Evolutionary conservation across 2,888 invertebrate species (phyloP).

Genomic region (Trichopria drosophilae): DNA sequence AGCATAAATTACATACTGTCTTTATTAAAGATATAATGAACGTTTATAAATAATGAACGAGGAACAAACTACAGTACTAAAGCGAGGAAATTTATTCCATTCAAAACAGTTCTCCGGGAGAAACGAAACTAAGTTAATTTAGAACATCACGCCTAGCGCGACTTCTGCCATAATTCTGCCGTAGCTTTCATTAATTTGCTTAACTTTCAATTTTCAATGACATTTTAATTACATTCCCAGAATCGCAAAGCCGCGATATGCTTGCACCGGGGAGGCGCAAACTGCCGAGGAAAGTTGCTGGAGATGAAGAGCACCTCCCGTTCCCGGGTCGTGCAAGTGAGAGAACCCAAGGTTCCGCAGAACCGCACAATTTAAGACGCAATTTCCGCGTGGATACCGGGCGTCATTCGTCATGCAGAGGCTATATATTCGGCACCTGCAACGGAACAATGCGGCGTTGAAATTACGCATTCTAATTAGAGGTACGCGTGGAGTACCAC

Average conservation of each 20-base stretch:
- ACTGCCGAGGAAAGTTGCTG: constrained; percentile 6
- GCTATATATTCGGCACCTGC: constrained; percentile 24
- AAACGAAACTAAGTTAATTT: too few relatives aligned
- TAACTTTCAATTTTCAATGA: too few relatives aligned
- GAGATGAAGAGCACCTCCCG: constrained; percentile 14
- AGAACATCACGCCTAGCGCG: too few relatives aligned
- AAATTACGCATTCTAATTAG: constrained; percentile 53
- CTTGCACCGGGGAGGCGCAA: neutral
- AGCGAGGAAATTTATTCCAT: too few relatives aligned
- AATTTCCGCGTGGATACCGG: constrained; percentile 45
- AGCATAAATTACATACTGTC: too few relatives aligned
- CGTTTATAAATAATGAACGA: too few relatives aligned
- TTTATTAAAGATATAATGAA: too few relatives aligned
- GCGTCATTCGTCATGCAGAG: constrained; percentile 45
- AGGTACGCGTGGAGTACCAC: constrained; percentile 39
- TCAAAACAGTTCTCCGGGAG: too few relatives aligned
- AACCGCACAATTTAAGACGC: constrained; percentile 45
- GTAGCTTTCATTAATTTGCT: too few relatives aligned
- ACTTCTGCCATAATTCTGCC: too few relatives aligned
- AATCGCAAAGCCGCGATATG: constrained; percentile 13
- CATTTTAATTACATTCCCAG: neutral
- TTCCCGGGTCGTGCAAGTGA: constrained; percentile 28
- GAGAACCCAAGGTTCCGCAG: too few relatives aligned
- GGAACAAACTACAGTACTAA: too few relatives aligned
- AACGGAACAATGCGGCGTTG: constrained; percentile 42